Base-by-base conservation (phyloP, 1,140 invertebrate species). In the Leptinotarsa defecta region DNA sequence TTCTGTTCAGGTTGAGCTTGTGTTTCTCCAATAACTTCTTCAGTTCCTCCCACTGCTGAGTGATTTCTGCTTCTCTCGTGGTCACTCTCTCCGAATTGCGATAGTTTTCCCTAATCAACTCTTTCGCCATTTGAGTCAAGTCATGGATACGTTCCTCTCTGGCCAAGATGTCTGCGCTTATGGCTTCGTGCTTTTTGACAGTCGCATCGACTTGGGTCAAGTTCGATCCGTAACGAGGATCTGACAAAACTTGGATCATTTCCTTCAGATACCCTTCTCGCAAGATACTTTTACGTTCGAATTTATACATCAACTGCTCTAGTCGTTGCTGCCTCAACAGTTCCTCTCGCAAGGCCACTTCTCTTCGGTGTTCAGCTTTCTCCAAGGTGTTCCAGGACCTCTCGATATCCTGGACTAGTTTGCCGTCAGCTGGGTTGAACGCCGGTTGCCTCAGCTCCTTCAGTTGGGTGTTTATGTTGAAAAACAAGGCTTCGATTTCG, bases 141-240 rank as follows among this genome's bases (percentile, higher is more conserved):
- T 98, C 94, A 80, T 96, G 92, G 85, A 99, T 98, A 11, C 98
- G 90, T 84, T 99, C 97, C 84, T 96, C 94, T 84, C 97, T 90
- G 4, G 97, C 95, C 48, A 98, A 86, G 76, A 99, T 99, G 84
- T 99, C 98, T 0, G 97, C 97, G 80, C 94, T 96, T 69, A 99
- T 98, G 22, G 98, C 98, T 87, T 99, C 97, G 85, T 99, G 96
- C 85, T 99, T 99, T 87, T 99, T 99, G 6, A 99, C 91, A 0
- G 96, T 98, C 13, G 97, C 97, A 84, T 99, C 98, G 0, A 99
- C 96, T 85, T 99, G 96, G 0, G 92, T 90, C 74, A 98, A 87
- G 88, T 96, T 96, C 81, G 92, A 94, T 27, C 95, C 95, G 84
- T 97, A 96, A 74, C 96, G 89, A 11, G 96, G 94, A 88, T 99